Conservation (phyloP, 2,888 invertebrate genomes). For the Amphipyra tragopoginis region DNA sequence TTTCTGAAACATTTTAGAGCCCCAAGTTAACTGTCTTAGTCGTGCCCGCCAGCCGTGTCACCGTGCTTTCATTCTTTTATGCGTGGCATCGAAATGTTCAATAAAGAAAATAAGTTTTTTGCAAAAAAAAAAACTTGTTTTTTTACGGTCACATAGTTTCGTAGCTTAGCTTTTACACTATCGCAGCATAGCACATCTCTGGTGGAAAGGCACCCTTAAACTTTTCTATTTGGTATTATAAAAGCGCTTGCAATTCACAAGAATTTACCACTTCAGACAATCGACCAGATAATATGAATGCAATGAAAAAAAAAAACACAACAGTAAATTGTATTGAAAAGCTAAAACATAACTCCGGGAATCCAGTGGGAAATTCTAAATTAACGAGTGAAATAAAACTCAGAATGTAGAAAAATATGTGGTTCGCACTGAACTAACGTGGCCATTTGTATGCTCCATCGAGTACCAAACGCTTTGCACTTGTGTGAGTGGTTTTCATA, state of each 20-base stretch:
- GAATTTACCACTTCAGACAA: background rate
- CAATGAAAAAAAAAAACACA: background rate
- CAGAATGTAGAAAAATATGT: slow-evolving; percentile 33
- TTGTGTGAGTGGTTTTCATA: slow-evolving; percentile 19
- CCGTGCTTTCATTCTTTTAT: too few species aligned
- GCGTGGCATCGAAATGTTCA: too few species aligned
- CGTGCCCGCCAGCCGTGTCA: too few species aligned
- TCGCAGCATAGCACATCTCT: too few species aligned
- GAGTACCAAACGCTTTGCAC: slow-evolving; percentile 32
- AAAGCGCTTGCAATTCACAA: background rate
- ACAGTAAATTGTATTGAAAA: background rate
- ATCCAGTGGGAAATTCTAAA: slow-evolving; percentile 26
- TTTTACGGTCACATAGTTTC: too few species aligned
- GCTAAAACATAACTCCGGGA: slow-evolving; percentile 13
- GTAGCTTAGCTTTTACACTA: too few species aligned
- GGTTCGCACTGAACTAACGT: slow-evolving; percentile 19
- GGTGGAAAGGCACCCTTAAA: too few species aligned
- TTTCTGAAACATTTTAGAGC: too few species aligned
- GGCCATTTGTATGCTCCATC: slow-evolving; percentile 44
- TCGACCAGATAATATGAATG: background rate
- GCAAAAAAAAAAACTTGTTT: too few species aligned
- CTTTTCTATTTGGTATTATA: background rate
- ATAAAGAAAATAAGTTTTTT: too few species aligned
- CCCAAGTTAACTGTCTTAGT: too few species aligned
- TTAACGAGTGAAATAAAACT: slow-evolving; percentile 45